Conservation (phyloP, 2,888 invertebrate genomes). For the Horisme vitalbata region DNA sequence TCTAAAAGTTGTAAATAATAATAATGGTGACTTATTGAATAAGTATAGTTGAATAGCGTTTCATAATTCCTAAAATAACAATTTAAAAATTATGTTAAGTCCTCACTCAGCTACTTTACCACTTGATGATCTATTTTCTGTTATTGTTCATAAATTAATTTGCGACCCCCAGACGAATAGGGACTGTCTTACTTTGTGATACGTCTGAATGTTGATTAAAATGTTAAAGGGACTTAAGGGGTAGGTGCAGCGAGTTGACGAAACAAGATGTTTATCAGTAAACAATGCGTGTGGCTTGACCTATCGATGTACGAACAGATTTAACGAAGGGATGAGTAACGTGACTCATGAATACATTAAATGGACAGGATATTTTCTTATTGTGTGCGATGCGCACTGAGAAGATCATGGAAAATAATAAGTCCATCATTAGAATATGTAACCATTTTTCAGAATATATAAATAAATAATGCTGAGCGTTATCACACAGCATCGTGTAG, state of each 20-base stretch:
- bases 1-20: no score
- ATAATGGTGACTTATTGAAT: no score
- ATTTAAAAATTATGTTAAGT: constrained; percentile 51
- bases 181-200: constrained; percentile 6
- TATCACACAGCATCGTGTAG: no score
- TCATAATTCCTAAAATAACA: constrained; percentile 46
- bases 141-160: constrained; percentile 46
- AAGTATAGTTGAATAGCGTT: constrained; percentile 11
- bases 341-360: constrained; percentile 32
- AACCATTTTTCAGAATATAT: no score
- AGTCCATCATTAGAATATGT: no score
- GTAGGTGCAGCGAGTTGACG: constrained; percentile 58
- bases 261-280: constrained; percentile 68
- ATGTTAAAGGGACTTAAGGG: constrained; percentile 32
- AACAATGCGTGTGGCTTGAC: constrained; percentile 75
- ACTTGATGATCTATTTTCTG: constrained; percentile 52
- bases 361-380: neutral
- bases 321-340: constrained; percentile 46
- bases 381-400: neutral
- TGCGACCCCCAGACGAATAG: constrained; percentile 6
- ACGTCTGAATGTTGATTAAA: constrained; percentile 7
- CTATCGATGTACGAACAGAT: constrained; percentile 52
- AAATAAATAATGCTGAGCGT: no score
- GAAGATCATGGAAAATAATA: no score
- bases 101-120: constrained; percentile 45